Base-by-base conservation (phyloP, 1,140 invertebrate genomes). In the Drosophila athabasca region DNA sequence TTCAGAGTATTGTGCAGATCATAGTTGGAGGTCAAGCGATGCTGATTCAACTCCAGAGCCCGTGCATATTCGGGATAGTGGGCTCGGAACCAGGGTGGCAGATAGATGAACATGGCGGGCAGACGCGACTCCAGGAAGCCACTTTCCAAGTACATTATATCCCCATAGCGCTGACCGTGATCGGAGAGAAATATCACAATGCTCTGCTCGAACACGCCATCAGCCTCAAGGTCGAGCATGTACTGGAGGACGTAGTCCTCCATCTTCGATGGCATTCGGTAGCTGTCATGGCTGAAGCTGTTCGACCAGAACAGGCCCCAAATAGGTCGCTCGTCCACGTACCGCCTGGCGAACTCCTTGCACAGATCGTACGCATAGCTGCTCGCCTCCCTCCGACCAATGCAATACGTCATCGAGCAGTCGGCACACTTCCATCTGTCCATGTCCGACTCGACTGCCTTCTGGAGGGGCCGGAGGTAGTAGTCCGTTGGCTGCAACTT, bases 151-250 rank as follows among this genome's bases (percentile, higher is more conserved):
- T 94, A 88, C 44, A 96, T 90, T 17, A 97, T 94, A 3, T 92
- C 91, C 4, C 98, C 97, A 93, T 95, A 98, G 17, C 98, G 92
- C 79, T 97, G 95, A 0, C 98, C 98, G 91, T 99, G 98, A 91
- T 99, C 98, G 72, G 97, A 97, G 71, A 98, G 93, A 24, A 98
- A 94, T 19, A 99, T 93, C 0, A 99, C 85, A 73, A 96, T 92
- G 0, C 95, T 95, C 51, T 95, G 93, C 17, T 96, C 94, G 44
- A 96, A 90, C 3, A 94, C 92, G 0, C 94, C 93, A 3, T 92
- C 92, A 0, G 92, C 75, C 26, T 95, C 92, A 13, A 96, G 83
- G 8, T 93, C 90, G 49, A 93, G 85, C 11, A 97, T 91, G 76
- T 95, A 95, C 1, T 90, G 68, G 9, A 93, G 71, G 46, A 95